Base-by-base conservation (phyloP, 2,113 vertebrate genomes). In the Agapornis roseicollis region DNA sequence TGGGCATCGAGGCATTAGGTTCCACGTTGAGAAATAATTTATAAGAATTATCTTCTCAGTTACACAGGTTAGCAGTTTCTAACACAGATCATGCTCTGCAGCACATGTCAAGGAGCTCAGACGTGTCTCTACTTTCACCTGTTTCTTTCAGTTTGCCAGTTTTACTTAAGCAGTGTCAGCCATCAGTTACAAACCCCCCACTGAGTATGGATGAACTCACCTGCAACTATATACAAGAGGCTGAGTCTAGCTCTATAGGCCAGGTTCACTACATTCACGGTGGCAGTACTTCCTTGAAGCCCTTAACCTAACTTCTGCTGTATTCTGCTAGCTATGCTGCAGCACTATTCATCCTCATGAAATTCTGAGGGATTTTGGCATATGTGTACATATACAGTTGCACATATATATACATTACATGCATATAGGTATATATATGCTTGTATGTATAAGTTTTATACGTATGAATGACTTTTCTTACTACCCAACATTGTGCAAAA, bases 171-270 rank as follows among this genome's bases (percentile, higher is more conserved):
- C 7, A 37, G 22, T 58, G 78, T 69, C 42, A 63, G 28, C 6
- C 17, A 17, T 39, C 44, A 42, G 1, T 41, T 64, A 49, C 0
- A 4, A 83, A 47, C 9, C 10, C 2, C 1, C 4, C 31, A 35
- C 35, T 20, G 13, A 37, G 10, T 6, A 11, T 66, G 33, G 31
- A 18, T 41, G 61, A 65, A 68, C 31, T 52, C 19, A 44, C 7
- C 20, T 49, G n/a, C 24, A 44, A 7, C 27, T 37, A 6, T 13
- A 3, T 11, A 41, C 15, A 19, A 16, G 23, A 72, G 25, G 22
- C 11, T 6, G 28, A 44, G 12, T 29, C 29, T 53, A 37, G 29
- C 9, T 72, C 29, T 55, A 1, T 13, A 27, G 14, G 39, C n/a
- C 33, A 53, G 44, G 23, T 79, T 56, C 55, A 56, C 31, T 14